Evolutionary conservation across 2,888 invertebrate genomes (phyloP).

Genomic region (Spialia ferax): DNA sequence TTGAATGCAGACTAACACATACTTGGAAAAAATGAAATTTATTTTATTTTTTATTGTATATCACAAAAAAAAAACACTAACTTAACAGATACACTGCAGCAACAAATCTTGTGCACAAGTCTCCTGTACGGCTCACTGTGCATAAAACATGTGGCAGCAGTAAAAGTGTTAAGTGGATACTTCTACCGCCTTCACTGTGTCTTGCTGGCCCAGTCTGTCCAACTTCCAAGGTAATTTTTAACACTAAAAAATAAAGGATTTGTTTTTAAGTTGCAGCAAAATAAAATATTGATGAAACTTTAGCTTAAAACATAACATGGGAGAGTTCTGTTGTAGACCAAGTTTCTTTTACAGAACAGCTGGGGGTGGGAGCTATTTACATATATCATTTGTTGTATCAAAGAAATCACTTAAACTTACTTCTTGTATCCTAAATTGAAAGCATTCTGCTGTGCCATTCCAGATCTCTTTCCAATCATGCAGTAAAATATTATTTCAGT

Average conservation of each 20-base stretch:
- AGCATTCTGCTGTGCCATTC: conserved; percentile 87
- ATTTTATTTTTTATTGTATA: neutral
- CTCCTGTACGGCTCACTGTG: too few species aligned
- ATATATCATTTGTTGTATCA: too few species aligned
- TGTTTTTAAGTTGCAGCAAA: neutral
- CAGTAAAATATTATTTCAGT: conserved; percentile 90
- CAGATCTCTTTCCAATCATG: conserved; percentile 89
- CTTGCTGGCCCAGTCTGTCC: conserved; percentile 85
- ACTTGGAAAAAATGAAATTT: neutral
- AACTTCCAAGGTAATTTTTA: conserved; percentile 87
- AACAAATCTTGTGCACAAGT: too few species aligned
- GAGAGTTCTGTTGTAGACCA: too few species aligned
- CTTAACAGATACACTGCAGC: too few species aligned
- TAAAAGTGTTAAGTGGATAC: neutral
- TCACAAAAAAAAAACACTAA: neutral
- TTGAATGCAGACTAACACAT: neutral
- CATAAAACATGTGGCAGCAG: too few species aligned
- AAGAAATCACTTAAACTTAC: conserved; percentile 66
- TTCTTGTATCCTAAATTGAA: conserved; percentile 86
- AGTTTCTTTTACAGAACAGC: too few species aligned
- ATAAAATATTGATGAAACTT: neutral
- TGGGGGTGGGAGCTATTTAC: too few species aligned
- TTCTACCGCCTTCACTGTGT: conserved; percentile 38
- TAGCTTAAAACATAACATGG: too few species aligned
- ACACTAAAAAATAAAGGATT: conserved; percentile 70